phyloP scores from a whole-genome alignment of 2,113 vertebrate genomes.

The Enhydra lutris region DNA sequence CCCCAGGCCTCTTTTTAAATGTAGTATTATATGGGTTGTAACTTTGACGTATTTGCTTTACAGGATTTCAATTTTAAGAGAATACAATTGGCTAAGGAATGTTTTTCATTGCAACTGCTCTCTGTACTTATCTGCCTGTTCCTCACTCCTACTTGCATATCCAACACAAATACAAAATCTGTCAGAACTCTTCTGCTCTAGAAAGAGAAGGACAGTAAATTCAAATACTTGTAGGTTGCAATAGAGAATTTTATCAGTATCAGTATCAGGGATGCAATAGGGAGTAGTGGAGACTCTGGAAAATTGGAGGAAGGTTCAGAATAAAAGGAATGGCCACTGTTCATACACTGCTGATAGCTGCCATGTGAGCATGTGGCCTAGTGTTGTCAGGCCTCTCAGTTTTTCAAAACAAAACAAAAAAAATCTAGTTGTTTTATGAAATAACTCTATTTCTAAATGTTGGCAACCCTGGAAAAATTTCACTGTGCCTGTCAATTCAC shows the following conservation, averaged over 20 bases:
- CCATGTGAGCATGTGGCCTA: background rate
- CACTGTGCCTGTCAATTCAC: background rate
- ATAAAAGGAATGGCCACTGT: background rate
- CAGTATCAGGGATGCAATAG: background rate
- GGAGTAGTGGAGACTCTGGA: background rate
- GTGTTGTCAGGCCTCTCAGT: background rate
- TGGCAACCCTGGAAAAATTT: background rate
- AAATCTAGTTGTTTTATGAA: background rate
- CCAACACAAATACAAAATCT: background rate
- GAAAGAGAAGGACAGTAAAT: background rate
- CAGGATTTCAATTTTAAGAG: background rate
- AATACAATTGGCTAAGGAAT: background rate
- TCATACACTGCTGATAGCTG: background rate
- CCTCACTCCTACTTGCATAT: background rate
- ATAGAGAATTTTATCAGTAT: background rate
- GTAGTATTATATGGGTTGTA: background rate
- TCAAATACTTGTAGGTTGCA: background rate
- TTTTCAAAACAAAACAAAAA: background rate
- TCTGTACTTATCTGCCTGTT: background rate
- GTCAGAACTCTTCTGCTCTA: background rate
- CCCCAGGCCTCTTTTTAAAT: background rate
- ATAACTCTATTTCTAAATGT: background rate
- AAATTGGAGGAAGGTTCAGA: background rate
- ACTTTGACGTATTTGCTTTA: background rate
- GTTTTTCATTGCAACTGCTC: background rate